These are phyloP conservation scores for Hycleus cichorii DNA, from an alignment of 1,140 invertebrate genomes.

Conservation along the genomic window DNA sequence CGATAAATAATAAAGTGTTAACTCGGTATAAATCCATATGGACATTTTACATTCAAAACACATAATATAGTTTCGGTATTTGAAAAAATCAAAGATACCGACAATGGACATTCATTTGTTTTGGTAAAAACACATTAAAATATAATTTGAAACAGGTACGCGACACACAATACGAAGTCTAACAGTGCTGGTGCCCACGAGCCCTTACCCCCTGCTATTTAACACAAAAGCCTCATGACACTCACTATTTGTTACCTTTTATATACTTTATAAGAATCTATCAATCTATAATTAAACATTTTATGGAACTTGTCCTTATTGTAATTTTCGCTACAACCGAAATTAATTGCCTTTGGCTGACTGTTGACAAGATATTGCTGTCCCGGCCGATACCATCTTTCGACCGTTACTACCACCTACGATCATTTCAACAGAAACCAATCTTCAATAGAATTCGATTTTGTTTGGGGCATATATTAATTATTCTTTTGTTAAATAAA, in stretches of 20 bases:
- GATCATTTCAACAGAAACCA: too few relatives aligned
- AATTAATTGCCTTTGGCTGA: constrained; percentile 18
- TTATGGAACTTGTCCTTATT: constrained; percentile 23
- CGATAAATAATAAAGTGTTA: constrained; percentile 36
- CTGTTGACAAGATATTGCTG: constrained; percentile 17
- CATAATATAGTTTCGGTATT: constrained; percentile 34
- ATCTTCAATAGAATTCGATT: neutral
- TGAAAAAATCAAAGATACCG: constrained; percentile 33
- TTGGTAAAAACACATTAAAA: constrained; percentile 40
- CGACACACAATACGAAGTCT: constrained; percentile 34
- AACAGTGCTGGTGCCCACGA: constrained; percentile 18
- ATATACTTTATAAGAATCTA: constrained; percentile 33
- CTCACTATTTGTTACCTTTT: constrained; percentile 38
- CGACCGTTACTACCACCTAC: too few relatives aligned
- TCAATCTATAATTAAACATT: constrained; percentile 36
- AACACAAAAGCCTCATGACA: constrained; percentile 33
- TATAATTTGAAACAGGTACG: constrained; percentile 39
- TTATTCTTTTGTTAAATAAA: neutral
- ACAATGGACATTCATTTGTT: constrained; percentile 40
- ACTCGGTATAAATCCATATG: constrained; percentile 31
- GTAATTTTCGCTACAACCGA: constrained; percentile 14
- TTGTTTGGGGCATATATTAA: neutral
- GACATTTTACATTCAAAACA: constrained; percentile 36
- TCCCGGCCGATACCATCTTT: constrained; percentile 14
- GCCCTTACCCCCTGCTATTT: constrained; percentile 15